Conservation (phyloP, 2,113 vertebrate species). For the Laticauda colubrina region DNA sequence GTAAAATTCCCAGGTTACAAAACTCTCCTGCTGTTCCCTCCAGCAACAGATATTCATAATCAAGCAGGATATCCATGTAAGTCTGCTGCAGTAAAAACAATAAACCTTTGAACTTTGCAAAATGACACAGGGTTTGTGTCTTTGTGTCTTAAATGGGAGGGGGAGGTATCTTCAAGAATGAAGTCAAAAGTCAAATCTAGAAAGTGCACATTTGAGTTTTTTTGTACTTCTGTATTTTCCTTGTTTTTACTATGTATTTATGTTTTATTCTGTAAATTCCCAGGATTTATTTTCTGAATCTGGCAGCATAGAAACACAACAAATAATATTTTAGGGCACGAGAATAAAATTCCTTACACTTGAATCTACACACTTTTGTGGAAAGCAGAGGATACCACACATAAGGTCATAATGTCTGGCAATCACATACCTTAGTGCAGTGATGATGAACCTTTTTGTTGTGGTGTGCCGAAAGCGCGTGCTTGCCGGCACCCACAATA, state of each 20-base stretch:
- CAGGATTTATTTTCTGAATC: neutral
- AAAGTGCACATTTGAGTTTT: neutral
- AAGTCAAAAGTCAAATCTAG: neutral
- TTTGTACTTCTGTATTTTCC: neutral
- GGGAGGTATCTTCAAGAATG: neutral
- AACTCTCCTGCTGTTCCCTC: neutral
- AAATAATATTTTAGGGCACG: neutral
- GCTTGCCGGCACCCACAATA: no score
- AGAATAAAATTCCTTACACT: neutral
- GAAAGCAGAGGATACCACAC: neutral
- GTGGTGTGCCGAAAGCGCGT: no score
- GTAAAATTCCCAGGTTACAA: neutral
- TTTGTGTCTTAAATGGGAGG: neutral
- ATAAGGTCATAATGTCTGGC: neutral
- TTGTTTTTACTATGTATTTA: neutral
- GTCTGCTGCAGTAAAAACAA: neutral
- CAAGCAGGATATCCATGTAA: neutral
- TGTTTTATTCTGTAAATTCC: neutral
- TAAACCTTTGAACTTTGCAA: neutral
- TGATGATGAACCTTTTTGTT: no score
- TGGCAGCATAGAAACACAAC: neutral
- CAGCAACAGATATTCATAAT: neutral
- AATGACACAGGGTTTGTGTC: neutral
- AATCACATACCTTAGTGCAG: no score
- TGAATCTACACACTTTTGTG: neutral